Evolutionary conservation across 1,140 invertebrate species (phyloP), one percentile per base, ranked within the genome.

Genomic region (Phymorhynchus buccinoides): DNA sequence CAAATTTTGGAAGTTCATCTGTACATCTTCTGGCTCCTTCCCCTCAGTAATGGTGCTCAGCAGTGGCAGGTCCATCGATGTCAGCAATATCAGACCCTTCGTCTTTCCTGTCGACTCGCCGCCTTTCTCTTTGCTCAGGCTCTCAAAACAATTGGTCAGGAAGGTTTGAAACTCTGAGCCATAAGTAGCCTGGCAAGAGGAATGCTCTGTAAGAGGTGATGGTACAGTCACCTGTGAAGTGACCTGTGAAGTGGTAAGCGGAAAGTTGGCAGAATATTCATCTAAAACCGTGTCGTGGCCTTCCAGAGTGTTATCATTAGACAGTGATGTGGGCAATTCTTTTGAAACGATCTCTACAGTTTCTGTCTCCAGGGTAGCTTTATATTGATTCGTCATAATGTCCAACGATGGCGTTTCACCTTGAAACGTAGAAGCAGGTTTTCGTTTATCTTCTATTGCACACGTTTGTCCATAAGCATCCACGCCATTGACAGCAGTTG

Each of bases 41-140:
- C 37, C 37, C 32, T 41, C 14, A 37, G 3, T 41, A 27, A 35
- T 41, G 73, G 73, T 14, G 35, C 32, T 27, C 7, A 75, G 73
- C 32, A 41, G 14, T 1, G 14, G 73, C 22, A 75, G 16, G 4
- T 75, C 73, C 73, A 75, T 41, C 9, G 73, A 75, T 0, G 73
- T 75, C 37, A 75, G 73, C 73, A 75, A 22, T 22, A 75, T 37
- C 35, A 75, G 73, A 22, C 73, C 73, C 35, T 75, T 35, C 30
- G 73, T 39, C 32, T 16, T 75, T 14, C 9, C 37, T 12, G 30
- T 35, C 4, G 73, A 35, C 14, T 75, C 35, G 16, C 27, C 73
- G 35, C 14, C 73, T 41, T 75, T 41, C 14, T 39, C 35, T 37
- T 1, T 39, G 73, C 41, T 27, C 73, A 75, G 37, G 27, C 73